Percentiles rank a stretch among this genome's conserved stretches.
Conservation (phyloP, 2,888 invertebrate genomes). For the Lutraria lutraria region DNA sequence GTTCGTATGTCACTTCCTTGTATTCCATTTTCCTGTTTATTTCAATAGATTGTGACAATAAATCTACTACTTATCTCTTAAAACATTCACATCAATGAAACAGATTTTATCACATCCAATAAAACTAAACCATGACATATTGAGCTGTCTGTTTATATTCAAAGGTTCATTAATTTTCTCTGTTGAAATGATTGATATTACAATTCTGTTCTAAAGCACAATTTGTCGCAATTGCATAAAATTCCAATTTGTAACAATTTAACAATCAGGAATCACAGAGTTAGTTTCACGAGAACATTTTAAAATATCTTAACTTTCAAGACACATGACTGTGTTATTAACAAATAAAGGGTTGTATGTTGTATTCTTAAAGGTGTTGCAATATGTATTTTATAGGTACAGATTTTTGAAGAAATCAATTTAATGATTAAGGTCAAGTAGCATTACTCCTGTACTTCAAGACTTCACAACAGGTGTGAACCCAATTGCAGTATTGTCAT, state of each 20-base stretch:
- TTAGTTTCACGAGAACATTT: background rate
- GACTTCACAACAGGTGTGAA: no score
- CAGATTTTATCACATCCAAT: background rate
- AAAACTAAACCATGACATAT: background rate
- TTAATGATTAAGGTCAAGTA: no score
- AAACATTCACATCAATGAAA: no score
- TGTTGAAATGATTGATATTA: conserved; percentile 1
- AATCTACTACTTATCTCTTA: no score
- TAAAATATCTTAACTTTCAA: background rate
- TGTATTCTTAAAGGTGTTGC: background rate
- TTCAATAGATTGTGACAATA: no score
- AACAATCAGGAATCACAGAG: background rate
- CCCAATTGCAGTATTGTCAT: no score
- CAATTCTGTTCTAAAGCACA: background rate
- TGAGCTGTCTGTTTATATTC: background rate
- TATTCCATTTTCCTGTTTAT: no score
- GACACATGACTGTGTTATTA: background rate
- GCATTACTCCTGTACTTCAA: no score
- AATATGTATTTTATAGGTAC: background rate
- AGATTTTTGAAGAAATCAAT: no score
- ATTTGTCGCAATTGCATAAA: background rate
- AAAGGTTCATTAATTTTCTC: background rate
- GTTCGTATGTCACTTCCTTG: no score
- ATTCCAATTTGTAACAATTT: conserved; percentile 14
- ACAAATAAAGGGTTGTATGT: background rate